Conservation (phyloP, 2,888 invertebrate species). For the Polyommatus iphigenia region DNA sequence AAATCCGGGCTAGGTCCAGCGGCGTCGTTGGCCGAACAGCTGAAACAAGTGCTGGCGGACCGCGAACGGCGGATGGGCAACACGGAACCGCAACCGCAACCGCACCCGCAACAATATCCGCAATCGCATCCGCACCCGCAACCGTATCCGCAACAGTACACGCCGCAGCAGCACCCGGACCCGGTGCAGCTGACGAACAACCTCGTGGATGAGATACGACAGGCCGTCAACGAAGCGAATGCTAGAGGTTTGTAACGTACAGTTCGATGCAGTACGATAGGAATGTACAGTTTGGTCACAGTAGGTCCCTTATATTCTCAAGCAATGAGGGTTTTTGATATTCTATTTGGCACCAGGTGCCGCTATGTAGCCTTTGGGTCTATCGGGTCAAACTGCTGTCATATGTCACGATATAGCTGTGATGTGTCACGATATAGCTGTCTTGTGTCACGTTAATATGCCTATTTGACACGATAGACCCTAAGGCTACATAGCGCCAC, state of each 20-base stretch:
- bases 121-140: conserved; percentile 25
- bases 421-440: too few species aligned
- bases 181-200: conserved; percentile 88
- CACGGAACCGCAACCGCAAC: conserved; percentile 44
- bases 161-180: conserved; percentile 66
- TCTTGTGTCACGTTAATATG: too few species aligned
- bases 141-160: conserved; percentile 36
- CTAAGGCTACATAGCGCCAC: too few species aligned
- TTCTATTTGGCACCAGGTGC: too few species aligned
- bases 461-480: too few species aligned
- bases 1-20: conserved; percentile 80
- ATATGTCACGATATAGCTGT: too few species aligned
- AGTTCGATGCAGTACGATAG: neutral
- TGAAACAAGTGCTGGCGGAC: conserved; percentile 92
- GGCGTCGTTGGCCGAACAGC: conserved; percentile 90
- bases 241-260: conserved; percentile 83
- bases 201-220: conserved; percentile 92
- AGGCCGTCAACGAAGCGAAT: conserved; percentile 93
- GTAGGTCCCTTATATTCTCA: too few species aligned
- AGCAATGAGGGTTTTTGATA: too few species aligned
- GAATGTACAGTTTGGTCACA: too few species aligned
- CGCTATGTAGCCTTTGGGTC: too few species aligned
- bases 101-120: conserved; percentile 36
- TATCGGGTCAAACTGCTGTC: too few species aligned
- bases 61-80: conserved; percentile 86